Conservation (phyloP, 2,113 vertebrate species). For the Charadrius vociferus region DNA sequence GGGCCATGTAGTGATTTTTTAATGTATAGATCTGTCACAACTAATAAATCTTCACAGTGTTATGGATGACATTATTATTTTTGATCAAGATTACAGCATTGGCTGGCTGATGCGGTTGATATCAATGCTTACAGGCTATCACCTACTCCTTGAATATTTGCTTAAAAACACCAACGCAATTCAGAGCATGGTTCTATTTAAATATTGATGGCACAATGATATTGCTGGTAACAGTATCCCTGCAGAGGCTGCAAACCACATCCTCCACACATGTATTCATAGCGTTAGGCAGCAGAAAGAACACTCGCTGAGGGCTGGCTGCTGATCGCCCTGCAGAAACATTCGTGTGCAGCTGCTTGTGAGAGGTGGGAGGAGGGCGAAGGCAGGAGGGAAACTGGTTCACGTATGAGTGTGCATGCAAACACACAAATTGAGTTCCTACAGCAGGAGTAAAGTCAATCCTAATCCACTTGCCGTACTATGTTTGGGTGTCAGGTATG, state of each 20-base stretch:
- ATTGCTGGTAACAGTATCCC: conserved; percentile 19
- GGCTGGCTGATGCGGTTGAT: conserved; percentile 35
- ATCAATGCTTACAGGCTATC: conserved; percentile 17
- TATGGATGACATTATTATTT: conserved; percentile 73
- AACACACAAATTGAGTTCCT: background rate
- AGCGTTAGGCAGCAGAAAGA: conserved; percentile 2
- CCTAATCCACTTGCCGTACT: background rate
- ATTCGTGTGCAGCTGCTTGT: background rate
- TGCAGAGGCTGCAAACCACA: background rate
- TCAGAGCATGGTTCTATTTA: conserved; percentile 54
- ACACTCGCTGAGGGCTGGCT: background rate
- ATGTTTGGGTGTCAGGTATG: background rate
- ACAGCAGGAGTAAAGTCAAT: background rate
- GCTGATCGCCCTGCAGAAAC: background rate
- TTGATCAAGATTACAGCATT: conserved; percentile 65
- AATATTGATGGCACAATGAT: conserved; percentile 53
- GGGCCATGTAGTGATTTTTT: conserved; percentile 41
- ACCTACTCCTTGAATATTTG: conserved; percentile 15
- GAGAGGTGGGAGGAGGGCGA: background rate
- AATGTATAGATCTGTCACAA: conserved; percentile 65
- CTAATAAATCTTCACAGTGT: conserved; percentile 64
- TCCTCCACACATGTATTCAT: background rate
- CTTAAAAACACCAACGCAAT: background rate
- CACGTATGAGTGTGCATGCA: background rate
- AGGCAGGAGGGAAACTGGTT: background rate